A percentile compares a stretch with the other conserved stretches of the same genome.
Evolutionary conservation across 2,888 invertebrate genomes (phyloP).

Genomic region (Syritta pipiens): DNA sequence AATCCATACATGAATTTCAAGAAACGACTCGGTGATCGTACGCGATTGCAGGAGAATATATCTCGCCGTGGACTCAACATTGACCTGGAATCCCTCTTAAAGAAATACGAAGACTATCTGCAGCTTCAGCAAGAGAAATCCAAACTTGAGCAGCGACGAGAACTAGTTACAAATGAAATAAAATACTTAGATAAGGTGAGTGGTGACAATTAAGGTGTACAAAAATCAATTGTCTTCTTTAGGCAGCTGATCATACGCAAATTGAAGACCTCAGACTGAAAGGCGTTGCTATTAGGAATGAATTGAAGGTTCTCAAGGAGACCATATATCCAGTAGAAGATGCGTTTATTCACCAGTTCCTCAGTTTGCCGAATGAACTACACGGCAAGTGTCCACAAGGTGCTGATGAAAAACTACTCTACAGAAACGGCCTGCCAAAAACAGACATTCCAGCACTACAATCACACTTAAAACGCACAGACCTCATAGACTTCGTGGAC

Average conservation of each 20-base stretch:
- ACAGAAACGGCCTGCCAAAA: constrained; percentile 72
- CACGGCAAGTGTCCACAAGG: constrained; percentile 83
- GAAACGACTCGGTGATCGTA: constrained; percentile 80
- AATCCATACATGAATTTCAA: constrained; percentile 85
- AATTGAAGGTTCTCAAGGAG: constrained; percentile 83
- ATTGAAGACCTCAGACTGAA: constrained; percentile 82
- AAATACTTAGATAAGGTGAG: constrained; percentile 78
- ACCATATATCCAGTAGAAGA: constrained; percentile 87
- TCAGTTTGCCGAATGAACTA: constrained; percentile 86
- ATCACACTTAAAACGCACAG: constrained; percentile 76
- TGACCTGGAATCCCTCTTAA: constrained; percentile 81
- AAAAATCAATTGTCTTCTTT: neutral
- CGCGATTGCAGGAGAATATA: constrained; percentile 81
- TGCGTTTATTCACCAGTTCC: constrained; percentile 82
- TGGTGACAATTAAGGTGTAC: neutral
- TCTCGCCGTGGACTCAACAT: constrained; percentile 81
- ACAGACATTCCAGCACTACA: constrained; percentile 71
- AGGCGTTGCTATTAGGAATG: constrained; percentile 81
- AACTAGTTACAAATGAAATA: constrained; percentile 80
- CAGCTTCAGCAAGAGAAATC: constrained; percentile 80
- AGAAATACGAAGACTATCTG: constrained; percentile 83
- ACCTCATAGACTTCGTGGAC: constrained; percentile 76
- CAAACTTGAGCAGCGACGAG: constrained; percentile 81
- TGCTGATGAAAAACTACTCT: constrained; percentile 73
- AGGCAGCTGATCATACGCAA: constrained; percentile 69